Conservation (phyloP, 2,113 vertebrate species). For the Enhydra lutris region DNA sequence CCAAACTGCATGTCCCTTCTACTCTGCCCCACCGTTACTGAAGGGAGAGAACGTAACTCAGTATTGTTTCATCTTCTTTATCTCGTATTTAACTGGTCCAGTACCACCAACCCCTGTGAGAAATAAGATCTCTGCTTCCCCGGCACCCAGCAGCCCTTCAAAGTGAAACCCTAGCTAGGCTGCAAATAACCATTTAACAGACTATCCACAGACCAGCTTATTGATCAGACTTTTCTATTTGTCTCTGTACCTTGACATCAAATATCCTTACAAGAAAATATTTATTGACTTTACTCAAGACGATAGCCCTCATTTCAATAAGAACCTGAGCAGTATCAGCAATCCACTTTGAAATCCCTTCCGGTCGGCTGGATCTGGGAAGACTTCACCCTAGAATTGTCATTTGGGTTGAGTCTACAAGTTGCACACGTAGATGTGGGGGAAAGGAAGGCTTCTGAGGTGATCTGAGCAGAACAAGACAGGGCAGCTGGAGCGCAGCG, state of each 20-base stretch:
- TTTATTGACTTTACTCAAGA: not conserved
- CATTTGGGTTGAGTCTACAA: not conserved
- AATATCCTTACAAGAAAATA: constrained; percentile 1
- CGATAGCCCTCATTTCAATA: not conserved
- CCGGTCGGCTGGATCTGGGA: not conserved
- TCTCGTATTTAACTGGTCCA: not conserved
- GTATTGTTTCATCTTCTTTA: not conserved
- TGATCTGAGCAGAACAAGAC: not conserved
- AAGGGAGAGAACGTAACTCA: not conserved
- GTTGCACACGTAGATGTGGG: not conserved
- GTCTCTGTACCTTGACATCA: not conserved
- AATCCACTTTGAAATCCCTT: not conserved
- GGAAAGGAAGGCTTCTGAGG: not conserved
- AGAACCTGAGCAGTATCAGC: not conserved
- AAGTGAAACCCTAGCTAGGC: not conserved
- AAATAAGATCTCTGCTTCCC: not conserved
- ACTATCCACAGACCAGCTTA: not conserved
- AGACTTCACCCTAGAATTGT: not conserved
- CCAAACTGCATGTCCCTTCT: not conserved
- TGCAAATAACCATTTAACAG: not conserved
- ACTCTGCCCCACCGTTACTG: not conserved
- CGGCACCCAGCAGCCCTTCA: not conserved
- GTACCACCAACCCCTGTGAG: not conserved
- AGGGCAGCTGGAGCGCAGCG: not conserved
- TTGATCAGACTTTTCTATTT: not conserved